Conservation (phyloP, 2,797 vertebrate genomes). For the Luscinia luscinia region DNA sequence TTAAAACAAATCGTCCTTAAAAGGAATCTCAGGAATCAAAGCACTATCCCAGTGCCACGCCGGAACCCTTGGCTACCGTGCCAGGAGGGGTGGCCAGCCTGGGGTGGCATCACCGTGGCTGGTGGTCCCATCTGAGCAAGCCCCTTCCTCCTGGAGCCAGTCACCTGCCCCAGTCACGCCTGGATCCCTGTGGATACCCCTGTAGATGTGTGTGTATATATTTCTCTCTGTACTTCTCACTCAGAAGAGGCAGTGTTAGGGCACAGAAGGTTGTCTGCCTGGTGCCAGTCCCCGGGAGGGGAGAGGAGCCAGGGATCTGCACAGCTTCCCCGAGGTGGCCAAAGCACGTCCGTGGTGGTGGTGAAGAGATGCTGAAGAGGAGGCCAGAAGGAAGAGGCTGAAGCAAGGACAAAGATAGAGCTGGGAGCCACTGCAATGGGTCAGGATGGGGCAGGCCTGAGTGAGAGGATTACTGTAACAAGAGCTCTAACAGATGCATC, state of each 20-base stretch:
- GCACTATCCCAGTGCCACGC: accelerated
- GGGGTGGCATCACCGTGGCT: accelerated
- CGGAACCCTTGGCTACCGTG: accelerated
- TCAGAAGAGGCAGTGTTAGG: not conserved
- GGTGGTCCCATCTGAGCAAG: accelerated
- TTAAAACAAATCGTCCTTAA: conserved; percentile 23
- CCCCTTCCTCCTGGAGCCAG: not conserved
- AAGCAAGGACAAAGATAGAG: not conserved
- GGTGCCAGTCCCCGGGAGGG: not conserved
- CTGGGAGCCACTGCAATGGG: not conserved
- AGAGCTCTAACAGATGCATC: accelerated
- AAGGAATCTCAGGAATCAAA: conserved; percentile 59
- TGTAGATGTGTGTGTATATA: not conserved
- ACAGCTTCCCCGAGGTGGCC: not conserved
- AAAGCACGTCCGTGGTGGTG: conserved; percentile 58
- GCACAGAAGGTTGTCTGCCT: accelerated
- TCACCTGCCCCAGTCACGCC: not conserved
- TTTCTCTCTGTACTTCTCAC: not conserved
- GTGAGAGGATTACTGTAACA: not conserved
- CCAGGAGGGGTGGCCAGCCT: not conserved
- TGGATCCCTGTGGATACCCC: accelerated
- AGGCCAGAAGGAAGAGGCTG: not conserved
- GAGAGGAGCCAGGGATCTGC: not conserved
- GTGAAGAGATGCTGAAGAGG: conserved; percentile 26
- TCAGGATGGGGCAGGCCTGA: not conserved